A percentile compares a stretch with the other conserved stretches of the same genome.
phyloP scores from a whole-genome alignment of 1,140 invertebrate species.

The Leptonema lineaticorne region DNA sequence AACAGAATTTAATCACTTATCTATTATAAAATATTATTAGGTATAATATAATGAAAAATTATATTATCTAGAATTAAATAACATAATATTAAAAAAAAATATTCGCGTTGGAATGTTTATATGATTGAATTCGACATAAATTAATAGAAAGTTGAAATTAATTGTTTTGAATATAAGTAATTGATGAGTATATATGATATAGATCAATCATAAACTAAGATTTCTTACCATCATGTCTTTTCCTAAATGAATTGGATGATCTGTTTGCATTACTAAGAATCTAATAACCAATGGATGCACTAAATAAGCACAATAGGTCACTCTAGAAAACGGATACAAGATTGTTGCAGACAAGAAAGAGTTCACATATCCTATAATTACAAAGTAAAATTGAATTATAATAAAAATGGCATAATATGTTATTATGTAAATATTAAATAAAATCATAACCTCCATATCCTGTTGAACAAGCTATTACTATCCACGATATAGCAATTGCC shows the following conservation, averaged over 20 bases:
- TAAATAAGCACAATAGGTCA: constrained; percentile 82
- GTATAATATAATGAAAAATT: too few relatives aligned
- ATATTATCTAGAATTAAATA: too few relatives aligned
- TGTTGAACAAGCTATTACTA: constrained; percentile 84
- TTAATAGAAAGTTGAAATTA: neutral
- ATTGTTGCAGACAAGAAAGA: constrained; percentile 71
- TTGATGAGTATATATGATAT: neutral
- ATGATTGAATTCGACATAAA: too few relatives aligned
- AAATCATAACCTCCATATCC: constrained; percentile 73
- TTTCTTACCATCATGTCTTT: constrained; percentile 70
- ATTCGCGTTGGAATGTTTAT: too few relatives aligned
- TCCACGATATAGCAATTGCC: constrained; percentile 81
- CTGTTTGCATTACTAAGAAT: constrained; percentile 72
- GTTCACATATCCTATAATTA: constrained; percentile 70
- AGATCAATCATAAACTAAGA: neutral
- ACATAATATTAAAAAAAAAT: too few relatives aligned
- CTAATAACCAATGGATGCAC: constrained; percentile 80
- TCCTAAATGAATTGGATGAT: constrained; percentile 75
- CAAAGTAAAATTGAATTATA: too few relatives aligned
- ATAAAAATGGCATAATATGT: neutral
- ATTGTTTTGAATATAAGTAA: too few relatives aligned
- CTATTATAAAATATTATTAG: too few relatives aligned
- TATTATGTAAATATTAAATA: constrained; percentile 7
- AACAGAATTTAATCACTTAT: too few relatives aligned
- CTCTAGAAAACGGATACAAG: constrained; percentile 79